A percentile compares a stretch with the other conserved stretches of the same genome.
Evolutionary conservation across 2,797 vertebrate species (phyloP).

Genomic region (Monodelphis domestica): DNA sequence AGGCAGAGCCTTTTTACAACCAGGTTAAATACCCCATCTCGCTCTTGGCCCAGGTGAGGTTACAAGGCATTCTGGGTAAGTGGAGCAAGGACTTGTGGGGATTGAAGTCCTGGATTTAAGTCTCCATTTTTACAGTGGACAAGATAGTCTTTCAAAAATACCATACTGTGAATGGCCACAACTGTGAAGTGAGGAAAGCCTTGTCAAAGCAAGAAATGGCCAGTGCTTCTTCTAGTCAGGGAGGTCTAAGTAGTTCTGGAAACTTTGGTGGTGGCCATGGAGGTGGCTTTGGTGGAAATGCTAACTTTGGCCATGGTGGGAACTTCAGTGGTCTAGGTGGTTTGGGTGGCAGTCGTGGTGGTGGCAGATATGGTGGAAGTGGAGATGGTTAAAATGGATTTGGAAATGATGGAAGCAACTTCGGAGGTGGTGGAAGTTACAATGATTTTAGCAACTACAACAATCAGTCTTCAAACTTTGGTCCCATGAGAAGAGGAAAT

Average conservation of each 20-base stretch:
- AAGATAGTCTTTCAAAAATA: constrained; percentile 99
- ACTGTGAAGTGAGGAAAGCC: constrained; percentile 97
- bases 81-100: too few relatives aligned
- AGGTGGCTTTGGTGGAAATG: constrained; percentile 85
- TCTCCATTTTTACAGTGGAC: too few relatives aligned
- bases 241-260: constrained; percentile 88
- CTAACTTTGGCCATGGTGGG: constrained; percentile 84
- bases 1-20: too few relatives aligned
- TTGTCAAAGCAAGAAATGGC: constrained; percentile 97
- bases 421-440: constrained; percentile 89
- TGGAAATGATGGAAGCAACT: constrained; percentile 91
- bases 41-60: too few relatives aligned
- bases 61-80: too few relatives aligned
- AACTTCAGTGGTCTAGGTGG: constrained; percentile 88
- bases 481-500: constrained; percentile 92
- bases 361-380: constrained; percentile 87
- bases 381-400: constrained; percentile 91
- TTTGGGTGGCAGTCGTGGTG: constrained; percentile 85
- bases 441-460: constrained; percentile 94
- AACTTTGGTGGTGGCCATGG: constrained; percentile 87
- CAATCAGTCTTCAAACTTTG: constrained; percentile 92
- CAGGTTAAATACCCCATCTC: too few relatives aligned
- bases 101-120: too few relatives aligned
- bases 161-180: constrained; percentile 96
- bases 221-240: constrained; percentile 90